Base-by-base conservation (phyloP, 2,888 invertebrate species). In the Cetonia aurata region DNA sequence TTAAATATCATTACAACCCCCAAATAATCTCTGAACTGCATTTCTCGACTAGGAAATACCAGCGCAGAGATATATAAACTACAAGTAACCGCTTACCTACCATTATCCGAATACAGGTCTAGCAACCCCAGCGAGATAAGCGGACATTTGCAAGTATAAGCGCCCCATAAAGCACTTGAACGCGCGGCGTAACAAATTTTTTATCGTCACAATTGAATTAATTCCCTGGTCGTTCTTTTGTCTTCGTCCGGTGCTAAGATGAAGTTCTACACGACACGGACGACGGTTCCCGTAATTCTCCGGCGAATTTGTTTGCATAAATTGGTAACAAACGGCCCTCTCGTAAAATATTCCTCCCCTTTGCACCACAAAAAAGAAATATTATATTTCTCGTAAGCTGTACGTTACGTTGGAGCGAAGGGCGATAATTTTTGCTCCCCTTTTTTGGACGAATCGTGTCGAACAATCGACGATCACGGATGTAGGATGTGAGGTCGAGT, bases 401-500 rank as follows among this genome's bases (percentile, higher is more conserved):
- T 37, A 37, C n/a, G n/a, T n/a, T n/a, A 37, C 10, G 10, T n/a
- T 37, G 8, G 4, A 6, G 37, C 37, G 37, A 37, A 37, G 37
- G 37, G 37, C 10, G 37, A 8, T 9, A 37, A 8, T 9, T 37
- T 4, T 25, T 25, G n/a, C n/a, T 25, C 25, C 4, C 4, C 4
- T 25, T 37, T 37, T 37, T 10, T 9, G 10, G 10, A 37, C 3
- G 37, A 37, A 6, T 37, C 37, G 37, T 37, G 37, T 37, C 37
- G 10, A 37, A 37, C 15, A 50, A 17, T 10, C 15, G 50, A 50
- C 15, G 3, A 50, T 17, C 17, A 50, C 15, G 15, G 10, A 17
- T 50, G 50, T 17, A 10, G 9, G 19, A 10, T 50, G 15, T 1
- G 50, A 13, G 67, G 70, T 65, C 67, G 72, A 70, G 70, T 68